Conservation (phyloP, 2,797 vertebrate species). For the Sebastes alutus region DNA sequence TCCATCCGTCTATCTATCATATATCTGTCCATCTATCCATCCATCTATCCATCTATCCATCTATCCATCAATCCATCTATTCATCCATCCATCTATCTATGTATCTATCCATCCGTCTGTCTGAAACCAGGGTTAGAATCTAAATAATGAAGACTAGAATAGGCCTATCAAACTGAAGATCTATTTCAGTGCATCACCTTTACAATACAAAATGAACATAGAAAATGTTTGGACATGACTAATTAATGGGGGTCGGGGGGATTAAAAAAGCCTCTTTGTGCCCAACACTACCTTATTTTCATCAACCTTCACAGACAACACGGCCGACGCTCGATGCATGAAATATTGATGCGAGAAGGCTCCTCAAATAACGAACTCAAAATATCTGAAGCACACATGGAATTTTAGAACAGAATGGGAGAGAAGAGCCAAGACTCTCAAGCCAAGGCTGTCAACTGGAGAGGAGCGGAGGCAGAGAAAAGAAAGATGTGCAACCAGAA, state of each 20-base stretch:
- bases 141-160: background rate
- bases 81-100: background rate
- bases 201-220: constrained; percentile 11
- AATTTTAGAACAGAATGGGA: constrained; percentile 61
- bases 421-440: constrained; percentile 52
- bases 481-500: constrained; percentile 47
- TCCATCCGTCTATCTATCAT: no score
- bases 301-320: constrained; percentile 36
- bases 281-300: constrained; percentile 14
- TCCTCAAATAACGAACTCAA: constrained; percentile 58
- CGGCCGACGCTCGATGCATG: constrained; percentile 11
- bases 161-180: background rate
- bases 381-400: constrained; percentile 61
- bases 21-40: background rate
- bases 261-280: constrained; percentile 23
- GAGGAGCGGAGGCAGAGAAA: constrained; percentile 35
- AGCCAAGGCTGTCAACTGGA: constrained; percentile 67
- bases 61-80: no score
- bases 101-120: background rate
- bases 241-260: constrained; percentile 26
- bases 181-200: constrained; percentile 3
- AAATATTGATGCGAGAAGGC: constrained; percentile 62
- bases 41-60: fast-evolving
- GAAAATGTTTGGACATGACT: constrained; percentile 29
- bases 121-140: background rate